Evolutionary conservation across 2,888 invertebrate genomes (phyloP), one percentile per base, ranked within the genome.

Genomic region (Drosophila testacea): DNA sequence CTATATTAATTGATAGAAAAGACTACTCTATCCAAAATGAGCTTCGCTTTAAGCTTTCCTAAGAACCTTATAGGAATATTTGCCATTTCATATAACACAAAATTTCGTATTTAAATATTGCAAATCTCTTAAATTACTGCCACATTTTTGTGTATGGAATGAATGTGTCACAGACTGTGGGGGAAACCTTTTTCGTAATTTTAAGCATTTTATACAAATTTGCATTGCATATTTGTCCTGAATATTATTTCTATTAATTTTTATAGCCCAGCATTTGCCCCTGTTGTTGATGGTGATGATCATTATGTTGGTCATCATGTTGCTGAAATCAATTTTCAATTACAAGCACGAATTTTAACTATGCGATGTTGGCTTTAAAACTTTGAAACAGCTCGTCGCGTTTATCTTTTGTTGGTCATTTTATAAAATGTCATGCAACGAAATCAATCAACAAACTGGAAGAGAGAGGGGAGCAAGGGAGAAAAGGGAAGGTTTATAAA

Each of bases 281-380:
- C 22, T 16, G 10, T 22, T 54, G 34, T 55, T 51, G 34, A 16
- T 48, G 27, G 39, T 38, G 16, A 69, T 32, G 34, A 59, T 47
- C 41, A 48, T 42, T 16, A 36, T 27, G 30, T 7, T 28, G 16
- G 16, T 56, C 46, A 61, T 74, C 61, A 36, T 69, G 52, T 59
- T 62, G 69, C 32, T 52, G 47, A 69, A 83, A 88, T 83, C 79
- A 79, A 83, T 83, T 81, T 88, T 81, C 88, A 81, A 86, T 88
- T 86, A 78, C 76, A 60, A 55, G 32, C 34, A 32, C 62, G 41
- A 68, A 64, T 83, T 77, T 81, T 52, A 78, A 76, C 69, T 52
- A 41, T 48, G 64, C 39, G 54, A 59, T 54, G 22, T 55, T 64
- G 74, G 57, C 55, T 59, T 60, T 42, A 46, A 50, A 74, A 64